A percentile compares a stretch with the other conserved stretches of the same genome.
phyloP scores from a whole-genome alignment of 2,888 invertebrate genomes.

The Megalurothrips usitatus region DNA sequence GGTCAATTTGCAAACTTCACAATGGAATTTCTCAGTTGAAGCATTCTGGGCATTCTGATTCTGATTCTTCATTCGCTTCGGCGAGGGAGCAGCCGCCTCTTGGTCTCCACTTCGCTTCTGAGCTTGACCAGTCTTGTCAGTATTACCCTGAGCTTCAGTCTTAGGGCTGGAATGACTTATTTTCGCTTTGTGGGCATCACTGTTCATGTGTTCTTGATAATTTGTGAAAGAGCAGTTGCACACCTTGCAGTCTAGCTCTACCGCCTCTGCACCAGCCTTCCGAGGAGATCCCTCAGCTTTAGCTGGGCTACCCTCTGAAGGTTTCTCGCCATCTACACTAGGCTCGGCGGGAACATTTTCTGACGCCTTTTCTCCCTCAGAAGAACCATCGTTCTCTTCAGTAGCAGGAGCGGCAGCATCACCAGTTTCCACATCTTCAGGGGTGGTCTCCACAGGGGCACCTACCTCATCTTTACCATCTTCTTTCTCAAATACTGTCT shows the following conservation, averaged over 20 bases:
- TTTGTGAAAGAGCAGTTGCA: constrained; percentile 13
- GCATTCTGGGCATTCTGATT: not conserved
- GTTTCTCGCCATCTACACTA: no score
- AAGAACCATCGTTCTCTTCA: not conserved
- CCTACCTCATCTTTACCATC: not conserved
- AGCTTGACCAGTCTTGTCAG: not conserved
- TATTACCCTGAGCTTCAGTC: not conserved
- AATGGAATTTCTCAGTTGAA: not conserved
- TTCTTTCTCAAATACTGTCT: constrained; percentile 5
- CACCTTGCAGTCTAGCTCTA: not conserved
- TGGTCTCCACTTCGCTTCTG: not conserved
- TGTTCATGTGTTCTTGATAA: constrained; percentile 8
- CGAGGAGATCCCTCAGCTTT: not conserved
- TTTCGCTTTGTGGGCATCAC: constrained; percentile 2
- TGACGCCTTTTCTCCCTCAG: not conserved
- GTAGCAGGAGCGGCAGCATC: not conserved
- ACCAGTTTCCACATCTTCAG: not conserved
- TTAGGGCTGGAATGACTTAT: not conserved
- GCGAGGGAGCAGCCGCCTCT: not conserved
- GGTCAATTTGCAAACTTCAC: not conserved
- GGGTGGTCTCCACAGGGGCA: not conserved
- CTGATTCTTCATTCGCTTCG: constrained; percentile 2
- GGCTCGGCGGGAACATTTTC: no score
- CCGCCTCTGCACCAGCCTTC: not conserved
- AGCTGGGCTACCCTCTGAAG: not conserved